These are phyloP conservation scores for Tipula helvola DNA, from an alignment of 2,888 invertebrate genomes.

Conservation along the genomic window DNA sequence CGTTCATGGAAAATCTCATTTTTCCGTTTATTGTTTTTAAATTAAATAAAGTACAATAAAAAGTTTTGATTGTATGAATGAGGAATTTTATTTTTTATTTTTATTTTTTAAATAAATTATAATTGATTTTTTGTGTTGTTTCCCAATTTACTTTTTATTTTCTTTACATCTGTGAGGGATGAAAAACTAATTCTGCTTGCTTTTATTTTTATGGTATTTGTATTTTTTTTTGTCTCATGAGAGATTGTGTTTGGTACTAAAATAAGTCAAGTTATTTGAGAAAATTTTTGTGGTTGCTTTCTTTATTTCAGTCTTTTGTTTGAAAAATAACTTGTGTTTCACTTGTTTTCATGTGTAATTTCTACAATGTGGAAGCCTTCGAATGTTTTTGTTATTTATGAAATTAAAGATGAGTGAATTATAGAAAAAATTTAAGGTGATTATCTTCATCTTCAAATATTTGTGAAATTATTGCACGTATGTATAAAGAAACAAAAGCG, in stretches of 20 bases:
- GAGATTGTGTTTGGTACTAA: background rate
- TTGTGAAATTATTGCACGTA: background rate
- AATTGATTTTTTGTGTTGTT: background rate
- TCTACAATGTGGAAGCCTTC: background rate
- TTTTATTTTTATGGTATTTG: background rate
- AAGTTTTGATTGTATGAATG: background rate
- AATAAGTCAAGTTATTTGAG: background rate
- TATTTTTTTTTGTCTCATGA: background rate
- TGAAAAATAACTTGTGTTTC: background rate
- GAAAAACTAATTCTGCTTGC: background rate
- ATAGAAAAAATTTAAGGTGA: background rate
- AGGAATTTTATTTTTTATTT: background rate
- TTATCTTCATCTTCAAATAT: background rate
- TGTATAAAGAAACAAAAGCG: background rate
- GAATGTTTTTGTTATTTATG: background rate
- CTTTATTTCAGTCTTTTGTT: background rate
- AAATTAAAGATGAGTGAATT: background rate
- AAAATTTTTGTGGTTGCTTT: background rate
- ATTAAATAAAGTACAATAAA: background rate
- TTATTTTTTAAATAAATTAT: background rate
- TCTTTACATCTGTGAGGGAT: background rate
- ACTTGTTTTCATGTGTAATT: background rate
- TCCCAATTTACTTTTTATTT: background rate
- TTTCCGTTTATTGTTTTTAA: constrained; percentile 4
- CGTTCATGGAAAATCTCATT: background rate